Evolutionary conservation across 2,797 vertebrate species (phyloP), one percentile per base, ranked within the genome.

Genomic region (Labroides dimidiatus): DNA sequence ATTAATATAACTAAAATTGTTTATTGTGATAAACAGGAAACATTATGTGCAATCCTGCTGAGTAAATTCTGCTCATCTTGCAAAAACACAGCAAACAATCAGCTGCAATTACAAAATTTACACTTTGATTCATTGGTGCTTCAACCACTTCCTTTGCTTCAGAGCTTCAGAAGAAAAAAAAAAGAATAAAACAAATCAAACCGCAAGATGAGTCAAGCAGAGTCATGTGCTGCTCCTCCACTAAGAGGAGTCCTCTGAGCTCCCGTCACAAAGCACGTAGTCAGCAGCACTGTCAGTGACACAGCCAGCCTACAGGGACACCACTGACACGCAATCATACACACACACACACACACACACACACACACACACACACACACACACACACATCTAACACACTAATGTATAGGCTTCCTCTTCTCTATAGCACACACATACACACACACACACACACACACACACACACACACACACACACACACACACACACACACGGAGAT

Each of bases 191-290:
- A 27, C 27, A 43, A 20, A 61, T 47, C 6, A 53, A 66, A 60
- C 23, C 62, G 14, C 69, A 37, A 49, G 60, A 52, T 47, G 52
- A 78, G 67, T 83, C 21, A 49, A 64, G 50, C 63, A 50, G 51
- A 56, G 75, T 81, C 78, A 47, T 74, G 82, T 77, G 50, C 20
- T 20, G 63, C 75, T 59, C 57, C 77, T 62, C 23, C 44, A 17
- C 66, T 48, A 19, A 68, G 43, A 78, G 79, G 80, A 76, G 68
- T 72, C 72, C 64, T 78, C 58, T 7, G 69, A 77, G 77, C 27
- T 58, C 54, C 80, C 27, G 58, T 77, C 82, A 84, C 87, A 82
- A 85, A 88, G 75, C 82, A 70, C 62, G 4, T 9, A 76, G 86
- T 89, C 91, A 89, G 24, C 50, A 30, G 24, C 50, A 33, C 27